Conservation (phyloP, 2,888 invertebrate species). For the Hybos culiciformis region DNA sequence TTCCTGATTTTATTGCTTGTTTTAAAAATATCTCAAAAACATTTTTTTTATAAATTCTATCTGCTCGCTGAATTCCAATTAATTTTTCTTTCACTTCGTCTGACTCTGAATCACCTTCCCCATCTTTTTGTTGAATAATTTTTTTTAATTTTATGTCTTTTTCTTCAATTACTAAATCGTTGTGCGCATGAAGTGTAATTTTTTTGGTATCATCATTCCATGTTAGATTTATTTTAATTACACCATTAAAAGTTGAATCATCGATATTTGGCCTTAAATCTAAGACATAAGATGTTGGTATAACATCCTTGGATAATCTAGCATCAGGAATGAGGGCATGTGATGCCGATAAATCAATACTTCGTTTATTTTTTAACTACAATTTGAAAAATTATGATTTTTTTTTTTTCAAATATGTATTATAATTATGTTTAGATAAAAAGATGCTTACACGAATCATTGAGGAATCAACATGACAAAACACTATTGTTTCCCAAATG, state of each 20-base stretch:
- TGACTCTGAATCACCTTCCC: conserved; percentile 12
- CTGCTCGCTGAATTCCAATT: conserved; percentile 31
- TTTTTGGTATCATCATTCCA: conserved; percentile 48
- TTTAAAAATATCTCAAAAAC: conserved; percentile 47
- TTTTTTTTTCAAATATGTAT: too few relatives aligned
- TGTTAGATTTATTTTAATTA: conserved; percentile 53
- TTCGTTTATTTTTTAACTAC: conserved; percentile 35
- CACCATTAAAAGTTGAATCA: conserved; percentile 51
- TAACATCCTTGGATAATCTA: conserved; percentile 46
- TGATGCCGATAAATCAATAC: conserved; percentile 59
- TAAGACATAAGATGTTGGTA: conserved; percentile 51
- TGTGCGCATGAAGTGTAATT: conserved; percentile 51
- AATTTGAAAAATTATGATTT: background rate
- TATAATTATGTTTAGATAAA: too few relatives aligned
- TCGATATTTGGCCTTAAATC: conserved; percentile 52
- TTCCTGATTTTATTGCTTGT: conserved; percentile 41
- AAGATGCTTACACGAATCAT: too few relatives aligned
- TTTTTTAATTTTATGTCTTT: conserved; percentile 37
- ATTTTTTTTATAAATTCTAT: conserved; percentile 46
- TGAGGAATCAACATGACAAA: too few relatives aligned
- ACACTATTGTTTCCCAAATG: too few relatives aligned
- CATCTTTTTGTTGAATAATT: conserved; percentile 20
- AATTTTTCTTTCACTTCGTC: conserved; percentile 15
- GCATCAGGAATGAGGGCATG: conserved; percentile 49
- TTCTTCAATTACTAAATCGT: conserved; percentile 45